Base-by-base conservation (phyloP, 1,140 invertebrate species). In the Calliopsis andreniformis region DNA sequence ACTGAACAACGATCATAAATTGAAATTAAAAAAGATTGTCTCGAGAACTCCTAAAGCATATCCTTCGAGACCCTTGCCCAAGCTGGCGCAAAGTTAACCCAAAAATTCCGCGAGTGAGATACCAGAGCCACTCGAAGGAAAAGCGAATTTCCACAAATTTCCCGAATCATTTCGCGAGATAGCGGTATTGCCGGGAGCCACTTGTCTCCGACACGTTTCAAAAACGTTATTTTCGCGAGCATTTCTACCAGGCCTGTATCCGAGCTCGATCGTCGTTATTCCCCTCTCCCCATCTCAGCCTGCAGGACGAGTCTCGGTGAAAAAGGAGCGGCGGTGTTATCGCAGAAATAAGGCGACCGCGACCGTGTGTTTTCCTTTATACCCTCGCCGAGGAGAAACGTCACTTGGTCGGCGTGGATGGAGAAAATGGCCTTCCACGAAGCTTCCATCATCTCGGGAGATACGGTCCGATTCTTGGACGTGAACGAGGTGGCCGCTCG, bases 361-460 rank as follows among this genome's bases (percentile, higher is more conserved):
- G 43, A 47, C 63, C 64, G 23, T 64, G 70, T 83, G 67, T 83
- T 83, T 83, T 76, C 62, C 77, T 79, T 83, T 83, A 76, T 83
- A 79, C 67, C 73, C 28, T 12, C 32, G 49, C 47, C 64, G 64
- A 47, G 28, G 25, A n/a, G 47, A 10, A 39, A 79, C 61, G 76
- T 83, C 75, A 64, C 68, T 72, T 61, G 56, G 55, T 45, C 53
- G 20, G 20, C 35, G 35, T 39, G 63, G 58, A 82, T 59, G 70
- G 63, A n/a, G 80, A 79, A 79, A 83, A 83, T 83, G 70, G 66
- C 42, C 63, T 67, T 39, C 49, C 32, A 35, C 39, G 16, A 23
- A 14, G 28, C 45, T 53, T 43, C 49, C 53, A 43, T 69, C 53
- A 70, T 70, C 61, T 43, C 42, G 18, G 6, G 20, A 63, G 28